These are phyloP conservation scores for Leistus spinibarbis DNA, from an alignment of 2,888 invertebrate species.

Conservation along the genomic window DNA sequence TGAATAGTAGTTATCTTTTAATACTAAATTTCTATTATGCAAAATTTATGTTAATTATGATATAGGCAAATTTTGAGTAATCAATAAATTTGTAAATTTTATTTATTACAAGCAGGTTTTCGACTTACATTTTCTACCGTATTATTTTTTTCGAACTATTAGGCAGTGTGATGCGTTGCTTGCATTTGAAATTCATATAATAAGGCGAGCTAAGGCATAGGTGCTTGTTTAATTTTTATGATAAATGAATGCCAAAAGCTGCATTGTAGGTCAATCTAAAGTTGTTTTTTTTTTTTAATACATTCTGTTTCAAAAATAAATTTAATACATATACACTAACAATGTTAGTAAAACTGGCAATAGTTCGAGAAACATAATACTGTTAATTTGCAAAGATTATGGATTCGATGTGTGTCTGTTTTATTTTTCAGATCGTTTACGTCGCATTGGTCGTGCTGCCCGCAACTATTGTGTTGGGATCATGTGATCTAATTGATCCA, in stretches of 20 bases:
- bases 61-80: too few relatives aligned
- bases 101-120: not conserved
- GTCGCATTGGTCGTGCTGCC: conserved; percentile 78
- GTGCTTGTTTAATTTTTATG: too few relatives aligned
- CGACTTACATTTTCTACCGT: not conserved
- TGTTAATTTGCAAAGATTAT: not conserved
- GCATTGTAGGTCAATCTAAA: too few relatives aligned
- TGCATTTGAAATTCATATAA: too few relatives aligned
- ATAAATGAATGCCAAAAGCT: too few relatives aligned
- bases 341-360: not conserved
- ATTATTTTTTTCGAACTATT: not conserved
- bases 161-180: too few relatives aligned
- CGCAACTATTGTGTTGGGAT: conserved; percentile 83
- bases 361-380: not conserved
- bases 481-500: conserved; percentile 8
- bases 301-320: too few relatives aligned
- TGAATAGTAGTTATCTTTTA: not conserved
- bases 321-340: too few relatives aligned
- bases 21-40: not conserved
- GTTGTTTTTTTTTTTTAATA: too few relatives aligned
- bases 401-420: not conserved
- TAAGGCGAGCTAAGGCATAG: too few relatives aligned
- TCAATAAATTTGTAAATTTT: not conserved
- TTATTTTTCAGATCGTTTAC: conserved; percentile 70
- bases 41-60: not conserved